Conservation (phyloP, 2,888 invertebrate species). For the Amphipoea lucens region DNA sequence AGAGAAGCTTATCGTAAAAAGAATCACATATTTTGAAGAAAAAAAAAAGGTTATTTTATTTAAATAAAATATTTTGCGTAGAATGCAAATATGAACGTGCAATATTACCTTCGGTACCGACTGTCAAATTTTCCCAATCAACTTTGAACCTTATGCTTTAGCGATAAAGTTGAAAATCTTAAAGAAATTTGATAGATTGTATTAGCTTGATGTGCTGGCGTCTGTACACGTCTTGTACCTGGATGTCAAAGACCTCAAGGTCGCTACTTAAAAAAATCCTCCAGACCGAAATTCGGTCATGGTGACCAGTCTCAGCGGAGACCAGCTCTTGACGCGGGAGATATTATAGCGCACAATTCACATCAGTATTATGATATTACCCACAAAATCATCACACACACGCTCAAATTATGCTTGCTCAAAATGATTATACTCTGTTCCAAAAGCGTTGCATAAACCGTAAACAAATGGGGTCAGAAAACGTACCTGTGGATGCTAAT, state of each 20-base stretch:
- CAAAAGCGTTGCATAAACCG: background rate
- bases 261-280: background rate
- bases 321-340: background rate
- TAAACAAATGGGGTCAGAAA: background rate
- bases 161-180: too few species aligned
- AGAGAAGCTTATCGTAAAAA: constrained; percentile 12
- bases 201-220: too few species aligned
- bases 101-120: background rate
- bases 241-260: background rate
- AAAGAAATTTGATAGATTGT: too few species aligned
- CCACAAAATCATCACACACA: background rate
- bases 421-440: background rate
- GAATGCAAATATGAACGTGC: background rate
- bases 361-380: background rate
- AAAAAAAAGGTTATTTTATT: background rate
- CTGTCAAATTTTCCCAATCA: too few species aligned
- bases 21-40: background rate
- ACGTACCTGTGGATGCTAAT: background rate
- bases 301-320: background rate
- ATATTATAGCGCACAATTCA: background rate
- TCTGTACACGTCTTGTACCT: background rate
- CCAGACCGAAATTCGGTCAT: background rate
- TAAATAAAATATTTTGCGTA: background rate
- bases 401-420: background rate
- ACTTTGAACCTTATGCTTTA: too few species aligned